Conservation (phyloP, 2,797 vertebrate genomes). For the Sebastes dallii region DNA sequence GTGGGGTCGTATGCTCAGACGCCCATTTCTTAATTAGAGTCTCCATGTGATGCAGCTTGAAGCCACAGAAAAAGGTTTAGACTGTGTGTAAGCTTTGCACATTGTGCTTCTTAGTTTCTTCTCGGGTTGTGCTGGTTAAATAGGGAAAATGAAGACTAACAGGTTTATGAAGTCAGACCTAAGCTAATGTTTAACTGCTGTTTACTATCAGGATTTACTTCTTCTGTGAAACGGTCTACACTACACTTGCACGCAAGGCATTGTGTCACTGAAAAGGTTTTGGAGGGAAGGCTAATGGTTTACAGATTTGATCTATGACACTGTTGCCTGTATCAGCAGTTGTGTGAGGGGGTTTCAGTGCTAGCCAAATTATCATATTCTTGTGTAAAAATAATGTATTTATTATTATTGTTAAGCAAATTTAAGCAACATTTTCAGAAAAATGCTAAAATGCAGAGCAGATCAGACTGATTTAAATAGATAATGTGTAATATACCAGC, state of each 20-base stretch:
- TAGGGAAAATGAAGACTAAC: slow-evolving; percentile 31
- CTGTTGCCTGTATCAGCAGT: neutral
- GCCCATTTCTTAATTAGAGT: slow-evolving; percentile 73
- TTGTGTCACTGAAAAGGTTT: neutral
- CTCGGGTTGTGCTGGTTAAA: slow-evolving; percentile 33
- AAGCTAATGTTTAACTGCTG: slow-evolving; percentile 56
- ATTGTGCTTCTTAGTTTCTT: slow-evolving; percentile 13
- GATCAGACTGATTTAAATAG: neutral
- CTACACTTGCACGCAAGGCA: neutral
- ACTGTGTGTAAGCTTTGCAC: slow-evolving; percentile 50
- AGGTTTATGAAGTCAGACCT: slow-evolving; percentile 39
- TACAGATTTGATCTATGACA: neutral
- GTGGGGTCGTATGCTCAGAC: slow-evolving; percentile 54
- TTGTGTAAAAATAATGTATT: neutral
- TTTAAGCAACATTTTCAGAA: neutral
- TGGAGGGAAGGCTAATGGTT: neutral
- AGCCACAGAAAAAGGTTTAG: slow-evolving; percentile 52
- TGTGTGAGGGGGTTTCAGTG: neutral
- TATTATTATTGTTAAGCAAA: neutral
- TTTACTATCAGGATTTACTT: slow-evolving; percentile 32
- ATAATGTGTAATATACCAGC: neutral
- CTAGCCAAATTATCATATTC: neutral
- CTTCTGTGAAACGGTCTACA: slow-evolving; percentile 6
- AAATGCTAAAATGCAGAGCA: neutral
- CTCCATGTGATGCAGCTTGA: slow-evolving; percentile 61